phyloP scores from a whole-genome alignment of 2,797 vertebrate genomes.

The Myotis planiceps region DNA sequence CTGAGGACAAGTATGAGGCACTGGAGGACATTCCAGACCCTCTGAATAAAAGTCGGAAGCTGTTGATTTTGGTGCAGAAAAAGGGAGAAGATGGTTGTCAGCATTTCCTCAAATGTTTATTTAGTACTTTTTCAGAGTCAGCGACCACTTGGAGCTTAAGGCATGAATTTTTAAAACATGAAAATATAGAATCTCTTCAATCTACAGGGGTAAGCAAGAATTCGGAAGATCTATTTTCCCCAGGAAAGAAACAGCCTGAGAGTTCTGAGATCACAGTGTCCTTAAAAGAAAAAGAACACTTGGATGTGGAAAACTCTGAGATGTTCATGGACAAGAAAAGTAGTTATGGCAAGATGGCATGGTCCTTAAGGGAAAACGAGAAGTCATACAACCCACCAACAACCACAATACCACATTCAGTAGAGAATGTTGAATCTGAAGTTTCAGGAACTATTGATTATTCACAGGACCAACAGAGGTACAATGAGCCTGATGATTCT shows the following conservation, averaged over 20 bases:
- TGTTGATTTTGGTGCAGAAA: slow-evolving; percentile 64
- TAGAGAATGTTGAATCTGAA: not conserved
- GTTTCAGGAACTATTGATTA: not conserved
- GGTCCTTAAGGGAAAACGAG: not conserved
- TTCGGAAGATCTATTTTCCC: not conserved
- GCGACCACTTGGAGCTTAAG: not conserved
- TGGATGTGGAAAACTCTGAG: not conserved
- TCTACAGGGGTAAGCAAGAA: not conserved
- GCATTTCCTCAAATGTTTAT: slow-evolving; percentile 59
- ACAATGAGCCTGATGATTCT: slow-evolving; percentile 55
- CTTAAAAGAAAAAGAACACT: slow-evolving; percentile 2
- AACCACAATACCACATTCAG: not conserved
- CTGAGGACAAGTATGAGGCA: slow-evolving; percentile 66
- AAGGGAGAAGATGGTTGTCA: slow-evolving; percentile 65
- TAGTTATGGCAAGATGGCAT: not conserved
- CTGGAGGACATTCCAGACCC: slow-evolving; percentile 63
- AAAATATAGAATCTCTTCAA: not conserved
- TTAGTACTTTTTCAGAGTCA: slow-evolving; percentile 50
- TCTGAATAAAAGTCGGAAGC: slow-evolving; percentile 62
- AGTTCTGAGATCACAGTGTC: not conserved
- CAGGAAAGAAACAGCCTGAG: not conserved
- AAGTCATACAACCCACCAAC: not conserved
- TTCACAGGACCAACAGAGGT: slow-evolving; percentile 45
- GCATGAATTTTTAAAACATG: not conserved
- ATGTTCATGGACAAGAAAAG: not conserved